Percentiles rank a stretch among this genome's conserved stretches.
Conservation (phyloP, 2,113 vertebrate species). For the Podocnemis expansa region DNA sequence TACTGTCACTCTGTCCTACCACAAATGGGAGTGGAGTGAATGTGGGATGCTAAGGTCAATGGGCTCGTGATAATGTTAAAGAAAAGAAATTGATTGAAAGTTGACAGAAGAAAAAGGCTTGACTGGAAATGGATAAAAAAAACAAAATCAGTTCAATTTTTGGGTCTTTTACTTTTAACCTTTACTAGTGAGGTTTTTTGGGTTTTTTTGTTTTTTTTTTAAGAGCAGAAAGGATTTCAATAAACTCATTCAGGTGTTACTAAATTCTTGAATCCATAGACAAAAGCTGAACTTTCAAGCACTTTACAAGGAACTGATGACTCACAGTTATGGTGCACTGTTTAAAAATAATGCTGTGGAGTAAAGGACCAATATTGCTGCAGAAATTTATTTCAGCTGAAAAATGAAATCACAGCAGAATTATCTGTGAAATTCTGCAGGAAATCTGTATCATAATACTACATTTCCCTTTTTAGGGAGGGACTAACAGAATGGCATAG, state of each 20-base stretch:
- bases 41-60: conserved; percentile 61
- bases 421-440: conserved; percentile 74
- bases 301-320: conserved; percentile 63
- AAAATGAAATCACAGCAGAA: conserved; percentile 74
- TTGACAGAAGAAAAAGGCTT: conserved; percentile 51
- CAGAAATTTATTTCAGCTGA: conserved; percentile 69
- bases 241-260: conserved; percentile 53
- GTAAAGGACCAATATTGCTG: conserved; percentile 71
- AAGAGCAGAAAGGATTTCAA: conserved; percentile 52
- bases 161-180: conserved; percentile 56
- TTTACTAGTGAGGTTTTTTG: conserved; percentile 45
- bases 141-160: conserved; percentile 49
- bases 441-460: conserved; percentile 74
- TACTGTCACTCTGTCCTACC: conserved; percentile 36
- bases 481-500: conserved; percentile 66
- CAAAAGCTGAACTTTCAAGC: conserved; percentile 68
- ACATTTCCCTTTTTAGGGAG: conserved; percentile 72
- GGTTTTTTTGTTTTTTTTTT: conserved; percentile 65
- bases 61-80: conserved; percentile 49
- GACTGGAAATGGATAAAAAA: conserved; percentile 45
- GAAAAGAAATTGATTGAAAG: conserved; percentile 35
- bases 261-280: conserved; percentile 48
- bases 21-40: conserved; percentile 44
- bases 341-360: conserved; percentile 72
- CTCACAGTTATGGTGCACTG: conserved; percentile 55